A percentile compares a stretch with the other conserved stretches of the same genome.
These are phyloP conservation scores for Philopotamus ludificatus DNA, from an alignment of 1,140 invertebrate species.

Conservation along the genomic window DNA sequence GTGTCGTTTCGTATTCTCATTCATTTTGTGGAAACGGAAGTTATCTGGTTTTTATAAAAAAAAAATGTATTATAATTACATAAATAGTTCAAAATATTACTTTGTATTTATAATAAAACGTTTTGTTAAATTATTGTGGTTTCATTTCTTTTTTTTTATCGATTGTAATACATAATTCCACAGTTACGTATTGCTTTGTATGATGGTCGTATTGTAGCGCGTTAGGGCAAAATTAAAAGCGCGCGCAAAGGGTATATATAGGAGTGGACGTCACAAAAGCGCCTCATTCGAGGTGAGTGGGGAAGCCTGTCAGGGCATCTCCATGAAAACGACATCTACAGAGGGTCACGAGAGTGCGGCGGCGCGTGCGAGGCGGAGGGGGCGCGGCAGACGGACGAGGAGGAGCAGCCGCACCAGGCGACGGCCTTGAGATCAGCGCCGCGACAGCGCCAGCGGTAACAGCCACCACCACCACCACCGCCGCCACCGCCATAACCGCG, in stretches of 20 bases:
- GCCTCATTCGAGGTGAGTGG: slow-evolving; percentile 13
- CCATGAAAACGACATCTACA: slow-evolving; percentile 14
- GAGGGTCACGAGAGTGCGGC: background rate
- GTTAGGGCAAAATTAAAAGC: slow-evolving; percentile 1
- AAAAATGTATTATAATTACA: too few species aligned
- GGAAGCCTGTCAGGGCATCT: slow-evolving; percentile 1
- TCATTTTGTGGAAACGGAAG: too few species aligned
- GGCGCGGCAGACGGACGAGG: background rate
- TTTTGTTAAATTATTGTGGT: too few species aligned
- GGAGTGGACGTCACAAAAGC: too few species aligned
- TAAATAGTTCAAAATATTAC: too few species aligned
- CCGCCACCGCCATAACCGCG: background rate
- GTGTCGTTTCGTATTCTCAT: too few species aligned
- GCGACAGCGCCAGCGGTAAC: background rate
- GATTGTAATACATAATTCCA: too few species aligned
- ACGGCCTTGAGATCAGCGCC: background rate
- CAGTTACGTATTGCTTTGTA: too few species aligned
- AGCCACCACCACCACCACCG: background rate
- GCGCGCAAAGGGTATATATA: slow-evolving; percentile 1
- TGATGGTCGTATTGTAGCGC: background rate
- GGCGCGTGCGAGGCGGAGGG: slow-evolving; percentile 6
- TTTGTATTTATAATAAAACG: too few species aligned
- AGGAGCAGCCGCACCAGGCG: background rate
- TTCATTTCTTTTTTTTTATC: too few species aligned
- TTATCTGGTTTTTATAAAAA: too few species aligned